phyloP scores from a whole-genome alignment of 2,113 vertebrate species.

The Amphiprion ocellaris region DNA sequence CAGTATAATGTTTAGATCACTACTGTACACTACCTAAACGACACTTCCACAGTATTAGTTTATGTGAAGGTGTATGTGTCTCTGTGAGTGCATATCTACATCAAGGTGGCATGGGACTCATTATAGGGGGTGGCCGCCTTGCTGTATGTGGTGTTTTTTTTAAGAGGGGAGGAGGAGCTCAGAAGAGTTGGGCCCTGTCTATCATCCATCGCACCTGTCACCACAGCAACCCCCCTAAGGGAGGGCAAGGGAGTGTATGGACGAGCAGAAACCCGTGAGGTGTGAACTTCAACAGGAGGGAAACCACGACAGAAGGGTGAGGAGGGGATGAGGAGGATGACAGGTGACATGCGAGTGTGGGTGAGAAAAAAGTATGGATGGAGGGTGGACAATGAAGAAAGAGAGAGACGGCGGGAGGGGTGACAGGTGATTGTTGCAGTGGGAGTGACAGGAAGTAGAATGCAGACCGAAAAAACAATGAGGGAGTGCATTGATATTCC shows the following conservation, averaged over 20 bases:
- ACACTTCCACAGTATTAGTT: neutral
- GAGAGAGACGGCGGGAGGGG: slow-evolving; percentile 56
- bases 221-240: slow-evolving; percentile 63
- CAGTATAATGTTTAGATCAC: too few species aligned
- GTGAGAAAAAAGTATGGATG: slow-evolving; percentile 59
- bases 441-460: slow-evolving; percentile 74
- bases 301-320: slow-evolving; percentile 61
- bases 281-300: slow-evolving; percentile 72
- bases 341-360: slow-evolving; percentile 76
- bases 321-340: slow-evolving; percentile 72
- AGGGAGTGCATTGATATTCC: slow-evolving; percentile 77
- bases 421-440: slow-evolving; percentile 77
- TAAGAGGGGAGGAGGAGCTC: slow-evolving; percentile 39
- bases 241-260: slow-evolving; percentile 60
- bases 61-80: neutral
- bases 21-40: neutral
- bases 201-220: slow-evolving; percentile 81
- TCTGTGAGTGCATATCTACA: slow-evolving; percentile 5
- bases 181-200: slow-evolving; percentile 63
- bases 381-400: slow-evolving; percentile 63
- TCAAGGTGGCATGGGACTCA: slow-evolving; percentile 38
- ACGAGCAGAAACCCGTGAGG: slow-evolving; percentile 75
- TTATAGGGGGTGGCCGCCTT: slow-evolving; percentile 53
- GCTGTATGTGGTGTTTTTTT: slow-evolving; percentile 45
- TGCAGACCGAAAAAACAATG: slow-evolving; percentile 63